phyloP scores from a whole-genome alignment of 2,797 vertebrate genomes.

The Cryptoblepharus egeriae region DNA sequence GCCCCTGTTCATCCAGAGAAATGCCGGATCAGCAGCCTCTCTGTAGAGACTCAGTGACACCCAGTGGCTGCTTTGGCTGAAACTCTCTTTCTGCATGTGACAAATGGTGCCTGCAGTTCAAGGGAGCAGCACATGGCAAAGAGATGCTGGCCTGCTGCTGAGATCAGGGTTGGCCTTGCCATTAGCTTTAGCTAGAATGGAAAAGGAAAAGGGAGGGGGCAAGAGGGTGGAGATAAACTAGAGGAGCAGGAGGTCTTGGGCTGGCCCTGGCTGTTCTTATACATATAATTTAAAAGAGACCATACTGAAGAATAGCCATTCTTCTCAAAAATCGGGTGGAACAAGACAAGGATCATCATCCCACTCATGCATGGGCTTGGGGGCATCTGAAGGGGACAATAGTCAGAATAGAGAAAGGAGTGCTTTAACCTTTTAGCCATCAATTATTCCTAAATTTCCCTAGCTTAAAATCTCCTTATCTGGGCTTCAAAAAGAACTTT shows the following conservation, averaged over 20 bases:
- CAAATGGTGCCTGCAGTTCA: neutral
- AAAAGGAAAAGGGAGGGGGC: too few relatives aligned
- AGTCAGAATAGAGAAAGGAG: neutral
- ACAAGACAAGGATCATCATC: neutral
- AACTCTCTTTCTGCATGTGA: neutral
- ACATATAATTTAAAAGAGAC: too few relatives aligned
- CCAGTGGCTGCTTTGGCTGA: slow-evolving; percentile 20
- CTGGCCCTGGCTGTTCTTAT: neutral
- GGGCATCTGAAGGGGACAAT: neutral
- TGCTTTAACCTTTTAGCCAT: neutral
- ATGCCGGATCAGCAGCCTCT: slow-evolving; percentile 8
- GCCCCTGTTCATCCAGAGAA: neutral
- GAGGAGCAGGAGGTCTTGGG: neutral
- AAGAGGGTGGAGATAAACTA: too few relatives aligned
- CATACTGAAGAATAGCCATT: too few relatives aligned
- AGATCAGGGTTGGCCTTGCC: neutral
- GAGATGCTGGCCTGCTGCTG: neutral
- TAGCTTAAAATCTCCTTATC: neutral
- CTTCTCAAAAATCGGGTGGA: neutral
- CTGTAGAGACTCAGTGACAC: slow-evolving; percentile 43
- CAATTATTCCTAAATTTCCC: neutral
- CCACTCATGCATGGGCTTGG: neutral
- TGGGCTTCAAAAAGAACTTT: neutral
- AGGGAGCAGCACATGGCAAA: neutral
- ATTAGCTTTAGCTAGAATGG: neutral